These are phyloP conservation scores for Aleiodes leptofemur DNA, from an alignment of 2,888 invertebrate species.

Conservation along the genomic window DNA sequence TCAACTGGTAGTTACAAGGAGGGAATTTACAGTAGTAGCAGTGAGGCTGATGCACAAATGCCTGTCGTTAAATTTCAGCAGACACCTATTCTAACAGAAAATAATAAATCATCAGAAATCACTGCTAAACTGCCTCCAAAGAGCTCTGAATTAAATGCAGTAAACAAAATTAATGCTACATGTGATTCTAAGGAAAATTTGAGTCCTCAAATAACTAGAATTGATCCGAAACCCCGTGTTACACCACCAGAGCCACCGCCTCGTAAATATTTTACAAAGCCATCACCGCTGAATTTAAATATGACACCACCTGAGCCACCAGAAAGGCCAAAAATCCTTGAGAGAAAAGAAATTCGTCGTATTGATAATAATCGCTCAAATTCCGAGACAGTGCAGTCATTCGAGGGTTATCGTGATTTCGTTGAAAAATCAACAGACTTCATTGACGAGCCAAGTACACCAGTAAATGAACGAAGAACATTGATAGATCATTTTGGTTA, in stretches of 20 bases:
- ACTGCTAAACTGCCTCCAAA: background rate
- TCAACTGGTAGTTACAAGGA: conserved; percentile 59
- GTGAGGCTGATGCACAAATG: conserved; percentile 54
- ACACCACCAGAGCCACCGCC: conserved; percentile 76
- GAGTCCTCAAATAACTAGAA: conserved; percentile 39
- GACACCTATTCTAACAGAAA: background rate
- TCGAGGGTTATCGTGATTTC: conserved; percentile 62
- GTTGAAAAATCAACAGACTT: conserved; percentile 65
- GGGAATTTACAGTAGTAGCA: conserved; percentile 54
- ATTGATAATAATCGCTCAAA: conserved; percentile 45
- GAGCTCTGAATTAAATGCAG: background rate
- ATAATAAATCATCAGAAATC: conserved; percentile 26
- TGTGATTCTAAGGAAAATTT: conserved; percentile 47
- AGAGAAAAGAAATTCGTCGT: conserved; percentile 57
- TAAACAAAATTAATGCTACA: background rate
- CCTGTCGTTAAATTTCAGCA: conserved; percentile 15
- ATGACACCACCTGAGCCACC: conserved; percentile 46
- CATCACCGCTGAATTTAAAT: conserved; percentile 58
- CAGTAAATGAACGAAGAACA: conserved; percentile 51
- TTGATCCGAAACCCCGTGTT: conserved; percentile 55
- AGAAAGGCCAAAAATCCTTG: conserved; percentile 58
- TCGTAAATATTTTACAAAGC: conserved; percentile 74
- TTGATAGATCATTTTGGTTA: conserved; percentile 60
- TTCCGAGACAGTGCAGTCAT: conserved; percentile 40
- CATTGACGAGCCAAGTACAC: conserved; percentile 59